phyloP scores from a whole-genome alignment of 1,140 invertebrate species.

The Drosophila prosaltans region DNA sequence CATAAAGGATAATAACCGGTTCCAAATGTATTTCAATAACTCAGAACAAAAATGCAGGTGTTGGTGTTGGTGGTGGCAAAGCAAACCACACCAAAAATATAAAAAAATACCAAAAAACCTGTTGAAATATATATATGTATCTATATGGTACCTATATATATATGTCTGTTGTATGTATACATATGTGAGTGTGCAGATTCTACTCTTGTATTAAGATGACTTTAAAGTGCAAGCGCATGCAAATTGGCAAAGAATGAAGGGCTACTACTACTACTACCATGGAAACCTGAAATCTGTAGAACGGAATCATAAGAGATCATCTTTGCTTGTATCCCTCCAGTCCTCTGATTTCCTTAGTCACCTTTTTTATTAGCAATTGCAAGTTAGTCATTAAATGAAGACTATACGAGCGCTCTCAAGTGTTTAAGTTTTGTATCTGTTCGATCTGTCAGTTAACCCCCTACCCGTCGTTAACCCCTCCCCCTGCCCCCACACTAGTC shows the following conservation, averaged over 20 bases:
- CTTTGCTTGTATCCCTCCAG: not conserved
- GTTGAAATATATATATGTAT: not conserved
- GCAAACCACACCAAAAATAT: conserved; percentile 1
- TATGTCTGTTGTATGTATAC: too few relatives aligned
- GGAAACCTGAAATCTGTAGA: too few relatives aligned
- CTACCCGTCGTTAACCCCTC: too few relatives aligned
- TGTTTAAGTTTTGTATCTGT: not conserved
- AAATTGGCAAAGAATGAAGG: too few relatives aligned
- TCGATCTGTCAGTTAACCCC: too few relatives aligned
- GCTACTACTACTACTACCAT: too few relatives aligned
- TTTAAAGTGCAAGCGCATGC: too few relatives aligned
- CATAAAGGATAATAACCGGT: conserved; percentile 10
- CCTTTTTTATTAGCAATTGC: not conserved
- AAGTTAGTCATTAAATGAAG: conserved; percentile 1
- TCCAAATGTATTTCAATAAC: not conserved
- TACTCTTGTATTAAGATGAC: too few relatives aligned
- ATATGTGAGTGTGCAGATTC: too few relatives aligned
- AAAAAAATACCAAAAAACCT: conserved; percentile 1
- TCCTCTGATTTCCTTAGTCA: not conserved
- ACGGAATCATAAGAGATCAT: too few relatives aligned
- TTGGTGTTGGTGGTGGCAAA: not conserved
- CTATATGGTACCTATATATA: not conserved
- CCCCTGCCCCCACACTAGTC: too few relatives aligned
- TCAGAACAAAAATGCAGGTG: conserved; percentile 1
- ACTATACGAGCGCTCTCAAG: not conserved